A percentile compares a stretch with the other conserved stretches of the same genome.
Evolutionary conservation across 2,888 invertebrate genomes (phyloP).

Genomic region (Euphydryas editha): DNA sequence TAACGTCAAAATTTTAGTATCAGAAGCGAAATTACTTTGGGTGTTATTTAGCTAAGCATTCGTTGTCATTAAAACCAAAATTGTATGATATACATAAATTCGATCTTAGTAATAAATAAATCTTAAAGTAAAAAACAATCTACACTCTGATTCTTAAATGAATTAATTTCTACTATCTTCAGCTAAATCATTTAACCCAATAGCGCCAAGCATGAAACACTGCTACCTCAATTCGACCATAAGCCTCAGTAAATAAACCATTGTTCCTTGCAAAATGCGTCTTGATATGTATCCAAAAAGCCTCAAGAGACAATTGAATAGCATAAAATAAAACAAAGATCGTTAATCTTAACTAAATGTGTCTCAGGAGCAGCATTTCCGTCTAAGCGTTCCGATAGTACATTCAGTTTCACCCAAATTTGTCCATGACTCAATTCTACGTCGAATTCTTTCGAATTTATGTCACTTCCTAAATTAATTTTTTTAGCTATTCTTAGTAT

Average conservation of each 20-base stretch:
- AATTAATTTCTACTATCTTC: no score
- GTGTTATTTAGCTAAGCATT: no score
- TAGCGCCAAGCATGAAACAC: neutral
- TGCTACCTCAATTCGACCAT: slow-evolving; percentile 8
- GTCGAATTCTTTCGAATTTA: neutral
- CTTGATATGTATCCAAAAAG: slow-evolving; percentile 33
- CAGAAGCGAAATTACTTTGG: no score
- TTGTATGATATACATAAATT: no score
- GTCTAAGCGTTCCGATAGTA: slow-evolving; percentile 33
- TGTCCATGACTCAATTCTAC: slow-evolving; percentile 6
- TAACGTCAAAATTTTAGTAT: no score
- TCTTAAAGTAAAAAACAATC: neutral
- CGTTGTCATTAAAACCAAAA: no score
- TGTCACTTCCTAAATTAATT: neutral
- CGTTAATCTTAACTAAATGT: slow-evolving; percentile 49
- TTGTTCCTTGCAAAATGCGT: slow-evolving; percentile 26
- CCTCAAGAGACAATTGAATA: slow-evolving; percentile 35
- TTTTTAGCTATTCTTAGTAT: neutral
- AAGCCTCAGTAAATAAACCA: slow-evolving; percentile 18
- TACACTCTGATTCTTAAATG: no score
- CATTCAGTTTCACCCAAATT: slow-evolving; percentile 1
- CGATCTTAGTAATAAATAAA: no score
- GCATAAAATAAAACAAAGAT: slow-evolving; percentile 36
- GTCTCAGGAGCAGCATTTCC: slow-evolving; percentile 56
- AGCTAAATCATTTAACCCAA: neutral